Evolutionary conservation across 2,888 invertebrate species (phyloP), one percentile per base, ranked within the genome.

Genomic region (Perdita meconis): DNA sequence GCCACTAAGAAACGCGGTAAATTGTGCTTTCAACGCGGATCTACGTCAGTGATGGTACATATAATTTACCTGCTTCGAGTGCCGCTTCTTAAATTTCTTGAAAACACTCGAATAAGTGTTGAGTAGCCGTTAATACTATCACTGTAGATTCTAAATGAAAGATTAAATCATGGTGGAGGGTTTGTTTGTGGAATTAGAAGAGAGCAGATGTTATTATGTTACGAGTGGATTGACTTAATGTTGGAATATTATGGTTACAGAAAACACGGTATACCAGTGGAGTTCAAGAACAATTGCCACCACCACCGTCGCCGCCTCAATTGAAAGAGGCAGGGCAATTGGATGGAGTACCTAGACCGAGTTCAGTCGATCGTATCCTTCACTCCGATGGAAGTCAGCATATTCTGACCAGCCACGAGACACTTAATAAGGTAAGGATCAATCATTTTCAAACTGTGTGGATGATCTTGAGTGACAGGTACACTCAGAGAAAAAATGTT

Each of bases 271-370:
- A 93, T 88, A 91, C 90, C 51, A 92, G 92, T 24, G 87, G 82
- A 19, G 94, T 93, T 72, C 94, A 94, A 70, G 93, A 93, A 82
- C 93, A 93, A 87, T 93, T 94, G 57, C 93, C 94, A 38, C 93
- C 94, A 2, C 93, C 93, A 34, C 93, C 94, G n/a, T 94, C 94
- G 36, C 94, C 94, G 24, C 92, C 92, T 0, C 89, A 88, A 51
- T 78, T 90, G 60, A 92, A 92, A 78, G 92, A 93, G 64, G 84
- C 88, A 36, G 84, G 87, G 13, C 89, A 90, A 56, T 80, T 90
- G 75, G 93, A 93, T 81, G 91, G 90, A 24, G 88, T 90, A 57
- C 88, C 92, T 40, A 90, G 93, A 85, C 93, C 93, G 80, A 92
- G 93, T 81, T 93, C 94, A 5, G 89, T 93, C 78, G 94, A 94